These are phyloP conservation scores for Drosophila hydei DNA, from an alignment of 1,140 invertebrate species.

Conservation along the genomic window DNA sequence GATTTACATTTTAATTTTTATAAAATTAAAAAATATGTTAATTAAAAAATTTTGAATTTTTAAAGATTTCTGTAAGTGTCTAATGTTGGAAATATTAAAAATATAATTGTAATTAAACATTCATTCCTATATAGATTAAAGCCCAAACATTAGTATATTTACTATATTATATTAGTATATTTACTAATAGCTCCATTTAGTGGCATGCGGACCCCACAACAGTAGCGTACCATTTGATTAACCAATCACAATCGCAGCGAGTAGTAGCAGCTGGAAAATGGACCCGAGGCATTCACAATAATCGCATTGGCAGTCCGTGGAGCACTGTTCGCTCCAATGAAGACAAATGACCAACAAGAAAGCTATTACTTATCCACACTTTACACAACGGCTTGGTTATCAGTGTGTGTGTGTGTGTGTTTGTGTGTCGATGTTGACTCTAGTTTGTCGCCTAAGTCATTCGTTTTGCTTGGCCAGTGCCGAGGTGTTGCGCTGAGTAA, in stretches of 20 bases:
- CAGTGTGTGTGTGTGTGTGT: slow-evolving; percentile 25
- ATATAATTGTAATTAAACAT: no score
- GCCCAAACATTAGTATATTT: background rate
- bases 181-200: background rate
- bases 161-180: background rate
- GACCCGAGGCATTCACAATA: slow-evolving; percentile 40
- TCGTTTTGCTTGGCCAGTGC: slow-evolving; percentile 43
- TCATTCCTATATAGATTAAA: no score
- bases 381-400: slow-evolving; percentile 40
- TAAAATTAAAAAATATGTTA: no score
- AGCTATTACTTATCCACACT: slow-evolving; percentile 82
- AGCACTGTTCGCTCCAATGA: slow-evolving; percentile 64
- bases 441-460: slow-evolving; percentile 76
- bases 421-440: slow-evolving; percentile 14
- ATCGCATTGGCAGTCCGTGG: slow-evolving; percentile 15
- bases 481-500: slow-evolving; percentile 74
- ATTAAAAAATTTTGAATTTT: no score
- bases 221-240: slow-evolving; percentile 44
- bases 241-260: slow-evolving; percentile 55
- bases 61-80: no score
- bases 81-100: no score
- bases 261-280: slow-evolving; percentile 46
- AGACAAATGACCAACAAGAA: slow-evolving; percentile 80
- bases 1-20: no score
- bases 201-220: background rate